These are phyloP conservation scores for Rhodophaea formosa DNA, from an alignment of 2,888 invertebrate genomes.

Conservation along the genomic window DNA sequence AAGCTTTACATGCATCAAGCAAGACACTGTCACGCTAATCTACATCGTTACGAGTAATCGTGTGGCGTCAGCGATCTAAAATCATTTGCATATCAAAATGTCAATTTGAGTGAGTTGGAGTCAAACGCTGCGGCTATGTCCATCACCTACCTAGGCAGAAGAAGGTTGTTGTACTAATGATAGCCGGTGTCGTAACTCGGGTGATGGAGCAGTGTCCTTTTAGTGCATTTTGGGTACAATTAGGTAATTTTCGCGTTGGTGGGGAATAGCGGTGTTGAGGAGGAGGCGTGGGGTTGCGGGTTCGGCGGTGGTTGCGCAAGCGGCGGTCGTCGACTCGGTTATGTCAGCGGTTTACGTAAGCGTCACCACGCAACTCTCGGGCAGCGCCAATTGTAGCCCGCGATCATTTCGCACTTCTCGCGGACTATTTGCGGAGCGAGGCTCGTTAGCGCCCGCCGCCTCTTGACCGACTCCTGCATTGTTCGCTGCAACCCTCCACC, in stretches of 20 bases:
- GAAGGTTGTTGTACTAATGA: constrained; percentile 73
- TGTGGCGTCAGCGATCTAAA: constrained; percentile 20
- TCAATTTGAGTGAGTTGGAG: constrained; percentile 47
- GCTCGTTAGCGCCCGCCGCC: constrained; percentile 60
- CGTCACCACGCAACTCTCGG: constrained; percentile 75
- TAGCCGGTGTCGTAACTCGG: constrained; percentile 65
- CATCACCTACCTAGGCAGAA: constrained; percentile 55
- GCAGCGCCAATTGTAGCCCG: constrained; percentile 67
- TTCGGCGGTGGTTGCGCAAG: constrained; percentile 74
- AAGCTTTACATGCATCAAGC: background rate
- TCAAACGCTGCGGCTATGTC: constrained; percentile 45
- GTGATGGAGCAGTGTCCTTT: constrained; percentile 72
- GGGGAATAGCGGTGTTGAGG: constrained; percentile 55
- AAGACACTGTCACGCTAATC: background rate
- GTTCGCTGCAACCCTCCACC: constrained; percentile 40
- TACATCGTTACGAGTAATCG: background rate
- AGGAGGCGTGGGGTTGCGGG: constrained; percentile 72
- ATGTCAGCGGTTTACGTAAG: constrained; percentile 79
- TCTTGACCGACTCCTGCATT: constrained; percentile 47
- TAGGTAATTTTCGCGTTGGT: constrained; percentile 67
- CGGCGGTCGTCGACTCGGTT: constrained; percentile 79
- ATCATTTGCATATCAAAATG: constrained; percentile 53
- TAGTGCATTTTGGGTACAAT: constrained; percentile 74
- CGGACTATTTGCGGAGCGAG: constrained; percentile 67
- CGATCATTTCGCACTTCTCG: constrained; percentile 73